Evolutionary conservation across 1,140 invertebrate species (phyloP).

Genomic region (Acromyrmex charruanus): DNA sequence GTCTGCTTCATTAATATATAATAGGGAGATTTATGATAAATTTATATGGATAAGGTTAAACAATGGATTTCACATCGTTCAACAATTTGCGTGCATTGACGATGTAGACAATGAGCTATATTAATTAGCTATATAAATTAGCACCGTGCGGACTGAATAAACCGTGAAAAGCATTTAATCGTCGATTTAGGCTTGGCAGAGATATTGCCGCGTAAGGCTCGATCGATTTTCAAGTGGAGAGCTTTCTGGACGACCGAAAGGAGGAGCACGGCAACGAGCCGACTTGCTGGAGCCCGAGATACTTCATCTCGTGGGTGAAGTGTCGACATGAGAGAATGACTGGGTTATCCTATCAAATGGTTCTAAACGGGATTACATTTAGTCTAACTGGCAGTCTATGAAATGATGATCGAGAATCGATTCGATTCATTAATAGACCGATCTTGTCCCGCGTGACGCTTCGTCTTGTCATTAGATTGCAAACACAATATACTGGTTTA

Average conservation of each 20-base stretch:
- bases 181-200: conserved; percentile 32
- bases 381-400: conserved; percentile 25
- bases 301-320: conserved; percentile 68
- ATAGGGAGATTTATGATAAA: not conserved
- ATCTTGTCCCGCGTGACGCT: conserved; percentile 11
- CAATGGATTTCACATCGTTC: not conserved
- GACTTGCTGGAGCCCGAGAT: conserved; percentile 28
- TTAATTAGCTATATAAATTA: conserved; percentile 68
- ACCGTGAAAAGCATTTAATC: conserved; percentile 35
- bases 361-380: conserved; percentile 54
- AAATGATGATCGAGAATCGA: conserved; percentile 26
- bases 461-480: not conserved
- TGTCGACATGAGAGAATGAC: conserved; percentile 53
- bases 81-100: not conserved
- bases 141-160: conserved; percentile 59
- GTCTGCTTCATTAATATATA: not conserved
- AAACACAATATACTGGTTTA: not conserved
- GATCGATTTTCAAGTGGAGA: conserved; percentile 72
- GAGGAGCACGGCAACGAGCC: conserved; percentile 20
- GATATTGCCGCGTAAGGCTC: conserved; percentile 32
- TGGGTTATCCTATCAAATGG: conserved; percentile 59
- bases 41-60: not conserved
- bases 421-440: conserved; percentile 12
- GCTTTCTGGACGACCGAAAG: conserved; percentile 53
- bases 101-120: conserved; percentile 52